These are phyloP conservation scores for Dromococcyx pavoninus DNA, from an alignment of 2,797 vertebrate genomes.

Conservation along the genomic window DNA sequence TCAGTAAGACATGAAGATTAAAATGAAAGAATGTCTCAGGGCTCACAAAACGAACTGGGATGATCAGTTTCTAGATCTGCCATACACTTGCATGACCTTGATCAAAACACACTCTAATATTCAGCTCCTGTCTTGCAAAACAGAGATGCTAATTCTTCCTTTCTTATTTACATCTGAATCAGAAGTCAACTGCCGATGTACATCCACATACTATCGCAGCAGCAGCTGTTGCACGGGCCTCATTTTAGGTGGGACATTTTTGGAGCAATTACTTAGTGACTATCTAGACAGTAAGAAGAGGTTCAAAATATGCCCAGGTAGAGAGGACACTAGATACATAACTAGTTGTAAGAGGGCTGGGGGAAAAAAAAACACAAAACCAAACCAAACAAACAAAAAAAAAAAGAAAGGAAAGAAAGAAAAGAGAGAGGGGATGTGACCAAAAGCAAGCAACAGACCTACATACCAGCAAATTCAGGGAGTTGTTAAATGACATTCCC, in stretches of 20 bases:
- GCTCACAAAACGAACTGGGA: neutral
- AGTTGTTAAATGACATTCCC: neutral
- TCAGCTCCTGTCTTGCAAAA: neutral
- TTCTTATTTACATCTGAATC: neutral
- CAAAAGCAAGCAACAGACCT: neutral
- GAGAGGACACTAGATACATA: neutral
- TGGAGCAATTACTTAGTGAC: neutral
- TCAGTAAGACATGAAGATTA: neutral
- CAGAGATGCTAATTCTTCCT: neutral
- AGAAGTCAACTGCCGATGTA: neutral
- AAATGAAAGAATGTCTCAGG: neutral
- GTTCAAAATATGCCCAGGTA: neutral
- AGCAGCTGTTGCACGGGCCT: neutral
- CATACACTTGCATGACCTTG: neutral
- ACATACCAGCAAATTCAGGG: neutral
- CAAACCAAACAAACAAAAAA: no score
- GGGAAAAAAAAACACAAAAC: neutral
- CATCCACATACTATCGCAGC: neutral
- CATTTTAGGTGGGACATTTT: neutral
- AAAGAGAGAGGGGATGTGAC: accelerated
- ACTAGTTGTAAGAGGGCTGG: neutral
- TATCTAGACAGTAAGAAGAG: neutral
- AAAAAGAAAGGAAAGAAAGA: neutral
- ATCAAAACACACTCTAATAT: neutral
- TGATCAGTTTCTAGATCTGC: neutral